Conservation (phyloP, 2,797 vertebrate genomes). For the Simalia tracyae region DNA sequence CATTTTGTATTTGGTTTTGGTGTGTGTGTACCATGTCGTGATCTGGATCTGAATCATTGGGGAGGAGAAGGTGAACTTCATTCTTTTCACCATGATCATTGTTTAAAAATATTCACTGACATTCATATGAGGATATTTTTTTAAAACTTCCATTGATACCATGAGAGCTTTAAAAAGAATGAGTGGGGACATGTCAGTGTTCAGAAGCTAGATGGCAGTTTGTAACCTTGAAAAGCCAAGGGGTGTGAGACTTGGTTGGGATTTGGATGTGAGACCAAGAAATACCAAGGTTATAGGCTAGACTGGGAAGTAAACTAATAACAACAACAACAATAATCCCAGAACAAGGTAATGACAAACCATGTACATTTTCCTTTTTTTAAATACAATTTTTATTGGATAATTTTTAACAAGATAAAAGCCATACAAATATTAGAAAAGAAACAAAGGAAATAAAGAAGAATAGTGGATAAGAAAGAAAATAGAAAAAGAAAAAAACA, state of each 20-base stretch:
- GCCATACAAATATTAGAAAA: not conserved
- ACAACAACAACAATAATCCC: not conserved
- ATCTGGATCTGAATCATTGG: not conserved
- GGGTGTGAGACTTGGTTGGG: not conserved
- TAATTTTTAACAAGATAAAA: not conserved
- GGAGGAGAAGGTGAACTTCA: not conserved
- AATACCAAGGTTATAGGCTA: not conserved
- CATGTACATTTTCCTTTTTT: not conserved
- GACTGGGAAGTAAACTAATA: not conserved
- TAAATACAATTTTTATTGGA: not conserved
- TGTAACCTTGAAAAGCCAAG: not conserved
- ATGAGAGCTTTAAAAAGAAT: not conserved
- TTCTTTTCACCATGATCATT: not conserved
- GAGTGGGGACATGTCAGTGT: not conserved
- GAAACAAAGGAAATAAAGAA: not conserved
- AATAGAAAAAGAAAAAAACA: not conserved
- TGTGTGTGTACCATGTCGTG: not conserved
- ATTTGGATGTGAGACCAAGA: not conserved
- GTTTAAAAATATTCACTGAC: not conserved
- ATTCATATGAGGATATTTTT: not conserved
- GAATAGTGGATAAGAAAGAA: not conserved
- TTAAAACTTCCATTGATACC: not conserved
- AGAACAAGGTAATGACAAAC: not conserved
- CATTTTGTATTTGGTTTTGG: not conserved
- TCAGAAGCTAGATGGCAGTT: not conserved